Conservation (phyloP, 1,140 invertebrate genomes). For the Lasaia peninsularis region DNA sequence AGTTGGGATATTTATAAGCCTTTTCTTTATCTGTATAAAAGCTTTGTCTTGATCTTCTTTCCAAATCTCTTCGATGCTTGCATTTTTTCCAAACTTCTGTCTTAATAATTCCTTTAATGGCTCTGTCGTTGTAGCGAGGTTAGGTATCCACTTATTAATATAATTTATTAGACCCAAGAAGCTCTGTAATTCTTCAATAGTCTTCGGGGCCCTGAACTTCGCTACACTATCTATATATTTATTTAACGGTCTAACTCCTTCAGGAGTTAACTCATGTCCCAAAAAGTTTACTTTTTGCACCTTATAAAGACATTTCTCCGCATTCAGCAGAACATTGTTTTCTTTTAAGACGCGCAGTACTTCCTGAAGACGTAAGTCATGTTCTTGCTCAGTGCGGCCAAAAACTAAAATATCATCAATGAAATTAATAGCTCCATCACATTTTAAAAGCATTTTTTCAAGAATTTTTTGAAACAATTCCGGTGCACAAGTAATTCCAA, state of each 20-base stretch:
- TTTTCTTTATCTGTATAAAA: neutral
- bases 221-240: constrained; percentile 38
- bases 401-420: constrained; percentile 37
- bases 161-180: constrained; percentile 67
- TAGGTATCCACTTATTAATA: constrained; percentile 55
- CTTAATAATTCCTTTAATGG: constrained; percentile 8
- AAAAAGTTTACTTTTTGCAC: constrained; percentile 50
- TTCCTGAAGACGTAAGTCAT: constrained; percentile 33
- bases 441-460: constrained; percentile 25
- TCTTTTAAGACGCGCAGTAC: constrained; percentile 31
- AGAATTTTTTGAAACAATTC: constrained; percentile 35
- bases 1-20: neutral
- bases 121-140: constrained; percentile 32
- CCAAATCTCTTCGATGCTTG: neutral
- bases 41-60: neutral
- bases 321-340: constrained; percentile 36
- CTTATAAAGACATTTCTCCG: constrained; percentile 33
- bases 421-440: constrained; percentile 34
- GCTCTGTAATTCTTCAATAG: constrained; percentile 45
- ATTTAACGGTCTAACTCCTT: constrained; percentile 34
- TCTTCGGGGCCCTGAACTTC: constrained; percentile 43
- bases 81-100: neutral
- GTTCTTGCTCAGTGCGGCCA: constrained; percentile 30
- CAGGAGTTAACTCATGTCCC: constrained; percentile 44
- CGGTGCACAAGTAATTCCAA: constrained; percentile 30